Percentiles rank a stretch among this genome's conserved stretches.
Evolutionary conservation across 2,113 vertebrate species (phyloP).

Genomic region (Alouatta palliata): DNA sequence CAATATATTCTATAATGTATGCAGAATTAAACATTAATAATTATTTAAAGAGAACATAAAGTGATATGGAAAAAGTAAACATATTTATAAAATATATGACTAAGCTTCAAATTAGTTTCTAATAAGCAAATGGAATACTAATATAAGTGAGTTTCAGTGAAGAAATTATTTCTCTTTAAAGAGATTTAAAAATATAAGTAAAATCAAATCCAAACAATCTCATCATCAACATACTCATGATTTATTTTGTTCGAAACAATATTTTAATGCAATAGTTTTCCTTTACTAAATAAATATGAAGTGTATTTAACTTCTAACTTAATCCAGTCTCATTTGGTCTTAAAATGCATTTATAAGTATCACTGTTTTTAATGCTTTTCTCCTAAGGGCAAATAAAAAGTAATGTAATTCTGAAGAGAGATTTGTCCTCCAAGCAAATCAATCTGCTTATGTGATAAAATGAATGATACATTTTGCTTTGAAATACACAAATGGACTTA

Average conservation of each 20-base stretch:
- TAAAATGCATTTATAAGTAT: constrained; percentile 69
- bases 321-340: constrained; percentile 47
- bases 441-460: constrained; percentile 66
- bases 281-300: constrained; percentile 54
- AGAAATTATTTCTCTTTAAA: constrained; percentile 47
- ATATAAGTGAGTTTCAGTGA: neutral
- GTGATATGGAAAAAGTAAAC: neutral
- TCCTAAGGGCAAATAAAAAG: constrained; percentile 61
- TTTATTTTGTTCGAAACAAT: constrained; percentile 60
- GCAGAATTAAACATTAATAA: neutral
- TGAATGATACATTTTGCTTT: constrained; percentile 72
- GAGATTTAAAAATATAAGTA: constrained; percentile 27
- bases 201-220: constrained; percentile 39
- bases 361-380: constrained; percentile 69
- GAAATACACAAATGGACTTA: constrained; percentile 59
- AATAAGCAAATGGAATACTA: constrained; percentile 42
- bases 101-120: constrained; percentile 47
- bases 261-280: constrained; percentile 53
- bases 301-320: constrained; percentile 58
- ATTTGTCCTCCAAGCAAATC: constrained; percentile 58
- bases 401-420: constrained; percentile 58
- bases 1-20: neutral
- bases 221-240: constrained; percentile 34
- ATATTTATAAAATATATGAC: neutral
- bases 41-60: neutral